Conservation (phyloP, 1,140 invertebrate genomes). For the Metaphire vulgaris region DNA sequence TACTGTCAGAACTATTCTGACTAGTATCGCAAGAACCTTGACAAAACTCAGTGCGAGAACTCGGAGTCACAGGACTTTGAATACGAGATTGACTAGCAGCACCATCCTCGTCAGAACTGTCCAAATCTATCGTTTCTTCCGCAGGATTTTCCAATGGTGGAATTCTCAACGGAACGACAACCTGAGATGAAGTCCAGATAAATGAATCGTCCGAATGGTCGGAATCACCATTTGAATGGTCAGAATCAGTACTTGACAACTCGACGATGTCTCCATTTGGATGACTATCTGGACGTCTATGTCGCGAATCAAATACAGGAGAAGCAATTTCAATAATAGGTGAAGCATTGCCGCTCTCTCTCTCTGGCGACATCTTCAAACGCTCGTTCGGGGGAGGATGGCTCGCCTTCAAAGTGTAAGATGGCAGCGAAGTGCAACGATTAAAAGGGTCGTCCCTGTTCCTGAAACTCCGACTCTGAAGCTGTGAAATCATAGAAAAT, state of each 20-base stretch:
- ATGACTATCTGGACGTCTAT: neutral
- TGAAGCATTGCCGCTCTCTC: neutral
- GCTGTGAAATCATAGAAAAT: neutral
- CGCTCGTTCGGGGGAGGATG: neutral
- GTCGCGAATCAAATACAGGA: neutral
- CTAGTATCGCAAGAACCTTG: neutral
- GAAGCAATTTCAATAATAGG: neutral
- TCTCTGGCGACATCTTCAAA: too few species aligned
- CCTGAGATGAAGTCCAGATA: neutral
- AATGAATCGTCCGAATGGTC: neutral
- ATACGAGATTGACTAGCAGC: neutral
- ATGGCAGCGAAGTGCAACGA: neutral
- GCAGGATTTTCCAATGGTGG: neutral
- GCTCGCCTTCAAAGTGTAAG: neutral
- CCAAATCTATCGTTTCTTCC: neutral
- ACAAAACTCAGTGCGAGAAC: neutral
- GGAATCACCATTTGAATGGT: too few species aligned
- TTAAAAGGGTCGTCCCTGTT: neutral
- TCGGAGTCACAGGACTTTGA: neutral
- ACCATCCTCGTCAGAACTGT: neutral
- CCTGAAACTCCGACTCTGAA: neutral
- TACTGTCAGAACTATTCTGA: neutral
- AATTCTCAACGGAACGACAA: neutral
- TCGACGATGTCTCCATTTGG: neutral
- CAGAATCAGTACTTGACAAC: too few species aligned